Evolutionary conservation across 2,797 vertebrate genomes (phyloP), one percentile per base, ranked within the genome.

Genomic region (Manis crassicaudata): DNA sequence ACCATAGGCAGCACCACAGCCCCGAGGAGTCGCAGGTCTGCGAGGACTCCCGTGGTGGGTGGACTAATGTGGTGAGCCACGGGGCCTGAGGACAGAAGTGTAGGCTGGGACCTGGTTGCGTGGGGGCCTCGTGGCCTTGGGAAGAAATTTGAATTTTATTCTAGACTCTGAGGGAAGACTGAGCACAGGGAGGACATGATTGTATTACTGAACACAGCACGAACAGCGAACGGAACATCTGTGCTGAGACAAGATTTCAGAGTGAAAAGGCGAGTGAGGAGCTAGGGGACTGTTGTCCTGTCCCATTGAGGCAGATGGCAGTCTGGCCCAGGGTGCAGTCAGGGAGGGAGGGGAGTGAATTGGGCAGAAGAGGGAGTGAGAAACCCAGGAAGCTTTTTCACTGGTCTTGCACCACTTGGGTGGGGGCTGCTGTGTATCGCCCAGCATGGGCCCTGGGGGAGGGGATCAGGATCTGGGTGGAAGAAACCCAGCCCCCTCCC

Each of bases 11-110:
- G 58, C 40, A 2, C 17, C 20, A 29, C 65, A 35, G 16, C 32
- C 20, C 5, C 0, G 16, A 60, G 72, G 60, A n/a, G 29, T 23
- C 56, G 13, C 21, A 62, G 72, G 21, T n/a, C 18, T 68, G 46
- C 2, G 0, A 52, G 79, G n/a, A 29, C 4, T 7, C 62, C 0
- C 0, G 0, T 0, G 1, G 40, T 1, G 7, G 46, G 46, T 21
- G 1, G 23, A 16, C 5, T 2, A 72, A 56, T 7, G 20, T 32
- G 67, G 5, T 1, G 37, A 46, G 29, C 21, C 43, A 17, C 17
- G 10, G 4, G 3, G 58, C 37, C 27, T n/a, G 62, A 73, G 50
- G 35, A 63, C n/a, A 6, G 40, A 54, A 58, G 50, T 0, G 0
- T 7, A n/a, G 46, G 4, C 18, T 17, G n/a, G 32, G 40, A 21